Percentiles rank a stretch among this genome's conserved stretches.
Evolutionary conservation across 2,797 vertebrate species (phyloP).

Genomic region (Graptemys geographica): DNA sequence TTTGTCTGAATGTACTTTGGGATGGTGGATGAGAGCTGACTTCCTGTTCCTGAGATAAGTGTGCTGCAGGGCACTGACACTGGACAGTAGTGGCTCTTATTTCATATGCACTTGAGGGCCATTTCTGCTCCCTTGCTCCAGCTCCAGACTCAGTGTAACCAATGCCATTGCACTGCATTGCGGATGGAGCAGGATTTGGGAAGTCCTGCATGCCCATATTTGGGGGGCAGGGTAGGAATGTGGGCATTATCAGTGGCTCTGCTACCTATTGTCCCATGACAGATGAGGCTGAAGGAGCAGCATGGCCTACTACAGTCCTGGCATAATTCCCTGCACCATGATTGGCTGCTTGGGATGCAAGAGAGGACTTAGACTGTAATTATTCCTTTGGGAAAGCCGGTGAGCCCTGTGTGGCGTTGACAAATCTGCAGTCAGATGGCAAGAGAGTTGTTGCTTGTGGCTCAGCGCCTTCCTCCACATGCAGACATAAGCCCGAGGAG

Average conservation of each 20-base stretch:
- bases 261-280: background rate
- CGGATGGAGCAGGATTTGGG: background rate
- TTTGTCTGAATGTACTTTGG: background rate
- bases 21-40: accelerated
- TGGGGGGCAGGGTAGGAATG: background rate
- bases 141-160: background rate
- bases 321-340: background rate
- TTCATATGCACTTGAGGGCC: accelerated
- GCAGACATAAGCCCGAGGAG: conserved; percentile 42
- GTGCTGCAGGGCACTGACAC: background rate
- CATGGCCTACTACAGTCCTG: background rate
- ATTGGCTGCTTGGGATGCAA: background rate
- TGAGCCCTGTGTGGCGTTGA: conserved; percentile 12
- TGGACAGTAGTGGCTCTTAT: background rate
- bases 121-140: background rate
- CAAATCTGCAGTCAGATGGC: background rate
- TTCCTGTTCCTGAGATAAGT: background rate
- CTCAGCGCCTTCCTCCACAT: conserved; percentile 53
- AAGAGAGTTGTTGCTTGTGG: conserved; percentile 32
- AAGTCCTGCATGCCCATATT: accelerated
- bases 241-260: background rate
- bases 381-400: accelerated
- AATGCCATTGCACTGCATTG: background rate
- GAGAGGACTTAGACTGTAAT: background rate
- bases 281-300: background rate